phyloP scores from a whole-genome alignment of 2,797 vertebrate species.

The Sparidentex hasta region DNA sequence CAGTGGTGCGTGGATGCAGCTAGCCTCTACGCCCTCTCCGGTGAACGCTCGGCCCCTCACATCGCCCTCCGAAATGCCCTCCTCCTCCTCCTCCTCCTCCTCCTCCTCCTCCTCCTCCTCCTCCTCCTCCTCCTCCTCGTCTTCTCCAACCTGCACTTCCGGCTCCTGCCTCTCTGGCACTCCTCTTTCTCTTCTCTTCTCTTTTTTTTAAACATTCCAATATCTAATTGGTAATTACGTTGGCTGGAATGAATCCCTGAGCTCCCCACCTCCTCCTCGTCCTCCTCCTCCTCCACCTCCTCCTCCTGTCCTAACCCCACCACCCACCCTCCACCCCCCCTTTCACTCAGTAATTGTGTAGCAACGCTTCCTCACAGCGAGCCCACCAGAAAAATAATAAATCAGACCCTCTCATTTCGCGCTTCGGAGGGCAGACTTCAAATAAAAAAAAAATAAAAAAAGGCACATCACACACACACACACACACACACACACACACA shows the following conservation, averaged over 20 bases:
- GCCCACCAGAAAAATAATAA: conserved; percentile 90
- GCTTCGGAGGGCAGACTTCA: conserved; percentile 90
- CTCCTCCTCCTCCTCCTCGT: conserved; percentile 31
- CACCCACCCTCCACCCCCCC: conserved; percentile 50
- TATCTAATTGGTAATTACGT: conserved; percentile 92
- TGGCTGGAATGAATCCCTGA: conserved; percentile 85
- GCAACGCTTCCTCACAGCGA: conserved; percentile 87
- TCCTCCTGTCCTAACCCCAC: conserved; percentile 49
- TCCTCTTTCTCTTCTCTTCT: conserved; percentile 58
- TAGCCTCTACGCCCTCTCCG: conserved; percentile 71
- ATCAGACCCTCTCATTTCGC: conserved; percentile 91
- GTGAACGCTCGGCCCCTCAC: conserved; percentile 46
- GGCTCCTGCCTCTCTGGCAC: conserved; percentile 71
- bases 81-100: conserved; percentile 22
- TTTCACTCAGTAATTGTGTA: conserved; percentile 87
- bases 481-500: conserved; percentile 30
- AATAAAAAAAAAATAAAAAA: conserved; percentile 81
- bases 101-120: conserved; percentile 34
- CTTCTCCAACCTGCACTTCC: conserved; percentile 68
- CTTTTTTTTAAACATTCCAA: conserved; percentile 86
- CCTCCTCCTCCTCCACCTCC: conserved; percentile 41
- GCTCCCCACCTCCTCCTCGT: conserved; percentile 58
- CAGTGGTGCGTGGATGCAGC: conserved; percentile 84
- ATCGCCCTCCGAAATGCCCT: conserved; percentile 57
- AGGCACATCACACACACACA: conserved; percentile 66